phyloP scores from a whole-genome alignment of 2,113 vertebrate genomes.

The Gadus chalcogrammus region DNA sequence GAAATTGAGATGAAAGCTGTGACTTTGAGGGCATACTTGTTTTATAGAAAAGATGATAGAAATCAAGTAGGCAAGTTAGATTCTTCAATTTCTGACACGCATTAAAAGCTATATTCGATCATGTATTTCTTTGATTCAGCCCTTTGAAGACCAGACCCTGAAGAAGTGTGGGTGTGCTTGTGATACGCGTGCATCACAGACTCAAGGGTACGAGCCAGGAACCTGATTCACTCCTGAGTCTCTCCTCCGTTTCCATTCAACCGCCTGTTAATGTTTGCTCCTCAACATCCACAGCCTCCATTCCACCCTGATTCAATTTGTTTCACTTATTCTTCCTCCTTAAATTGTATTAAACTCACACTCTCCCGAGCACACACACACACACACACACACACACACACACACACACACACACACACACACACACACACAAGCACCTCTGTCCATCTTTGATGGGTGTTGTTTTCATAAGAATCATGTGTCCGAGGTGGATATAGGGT shows the following conservation, averaged over 20 bases:
- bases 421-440: neutral
- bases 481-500: neutral
- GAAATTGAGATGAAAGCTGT: no score
- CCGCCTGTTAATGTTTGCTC: neutral
- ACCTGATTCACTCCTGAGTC: no score
- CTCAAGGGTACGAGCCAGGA: no score
- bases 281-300: neutral
- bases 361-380: neutral
- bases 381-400: constrained; percentile 10
- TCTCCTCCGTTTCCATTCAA: neutral
- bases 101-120: no score
- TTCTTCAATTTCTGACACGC: no score
- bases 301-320: neutral
- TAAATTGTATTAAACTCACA: neutral
- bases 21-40: no score
- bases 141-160: neutral
- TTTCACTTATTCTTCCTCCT: neutral
- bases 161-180: neutral
- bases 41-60: no score
- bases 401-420: constrained; percentile 9
- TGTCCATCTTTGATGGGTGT: neutral
- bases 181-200: no score
- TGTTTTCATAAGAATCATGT: no score
- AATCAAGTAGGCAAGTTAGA: no score
- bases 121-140: no score